phyloP scores from a whole-genome alignment of 2,113 vertebrate species.

The Sus scrofa region DNA sequence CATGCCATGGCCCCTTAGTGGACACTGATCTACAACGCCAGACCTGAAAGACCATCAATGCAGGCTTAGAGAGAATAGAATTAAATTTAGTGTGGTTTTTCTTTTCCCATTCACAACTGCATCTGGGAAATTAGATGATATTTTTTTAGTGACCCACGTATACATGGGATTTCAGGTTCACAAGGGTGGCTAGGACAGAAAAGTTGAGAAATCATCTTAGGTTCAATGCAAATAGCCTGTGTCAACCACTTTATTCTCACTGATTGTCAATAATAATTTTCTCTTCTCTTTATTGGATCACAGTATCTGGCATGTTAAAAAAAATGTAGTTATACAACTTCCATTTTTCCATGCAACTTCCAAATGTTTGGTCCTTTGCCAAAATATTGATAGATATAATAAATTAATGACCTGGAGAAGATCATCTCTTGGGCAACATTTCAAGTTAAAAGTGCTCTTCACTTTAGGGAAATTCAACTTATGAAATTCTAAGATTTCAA shows the following conservation, averaged over 20 bases:
- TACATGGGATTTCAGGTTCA: background rate
- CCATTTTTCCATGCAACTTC: slow-evolving; percentile 38
- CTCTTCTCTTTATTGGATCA: background rate
- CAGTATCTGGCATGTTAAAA: background rate
- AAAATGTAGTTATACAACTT: background rate
- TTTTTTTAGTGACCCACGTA: background rate
- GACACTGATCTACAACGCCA: background rate
- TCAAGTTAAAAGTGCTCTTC: background rate
- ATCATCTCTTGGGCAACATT: background rate
- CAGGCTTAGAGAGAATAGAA: background rate
- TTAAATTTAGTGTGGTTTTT: background rate
- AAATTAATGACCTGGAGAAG: background rate
- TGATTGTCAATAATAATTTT: background rate
- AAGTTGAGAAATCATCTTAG: background rate
- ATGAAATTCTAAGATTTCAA: slow-evolving; percentile 28
- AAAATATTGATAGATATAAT: slow-evolving; percentile 50
- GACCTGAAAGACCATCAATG: background rate
- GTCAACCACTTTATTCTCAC: background rate
- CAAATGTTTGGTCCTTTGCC: background rate
- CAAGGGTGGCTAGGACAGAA: background rate
- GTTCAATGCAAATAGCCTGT: background rate
- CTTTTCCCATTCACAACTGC: background rate
- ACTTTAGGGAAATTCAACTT: slow-evolving; percentile 37
- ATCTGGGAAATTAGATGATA: background rate
- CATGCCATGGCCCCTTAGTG: background rate